Conservation (phyloP, 2,888 invertebrate species). For the Chymomyza caudatula region DNA sequence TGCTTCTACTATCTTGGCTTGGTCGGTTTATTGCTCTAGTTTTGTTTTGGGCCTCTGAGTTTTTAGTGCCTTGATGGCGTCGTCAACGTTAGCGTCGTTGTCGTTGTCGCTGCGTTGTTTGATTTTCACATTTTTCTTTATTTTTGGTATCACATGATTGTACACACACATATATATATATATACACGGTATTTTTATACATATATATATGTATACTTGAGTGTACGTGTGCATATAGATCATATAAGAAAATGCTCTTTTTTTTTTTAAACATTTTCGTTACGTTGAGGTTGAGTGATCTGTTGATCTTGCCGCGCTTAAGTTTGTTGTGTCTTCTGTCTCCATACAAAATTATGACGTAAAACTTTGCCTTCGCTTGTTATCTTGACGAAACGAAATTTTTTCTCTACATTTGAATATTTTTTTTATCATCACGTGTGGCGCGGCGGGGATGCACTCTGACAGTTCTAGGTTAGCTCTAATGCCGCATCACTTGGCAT, state of each 20-base stretch:
- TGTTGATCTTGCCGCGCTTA: constrained; percentile 49
- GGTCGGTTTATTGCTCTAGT: constrained; percentile 73
- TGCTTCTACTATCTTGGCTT: constrained; percentile 24
- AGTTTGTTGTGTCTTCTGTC: neutral
- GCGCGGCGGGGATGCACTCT: constrained; percentile 13
- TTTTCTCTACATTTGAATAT: constrained; percentile 1
- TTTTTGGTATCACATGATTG: constrained; percentile 69
- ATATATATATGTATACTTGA: neutral
- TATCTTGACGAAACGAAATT: constrained; percentile 34
- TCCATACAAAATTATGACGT: constrained; percentile 44
- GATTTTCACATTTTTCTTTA: constrained; percentile 73
- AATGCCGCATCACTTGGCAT: neutral
- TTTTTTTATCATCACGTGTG: constrained; percentile 53
- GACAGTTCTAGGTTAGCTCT: constrained; percentile 15
- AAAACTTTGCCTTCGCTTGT: constrained; percentile 58
- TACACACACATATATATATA: constrained; percentile 37
- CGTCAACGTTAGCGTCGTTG: neutral
- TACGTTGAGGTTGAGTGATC: constrained; percentile 44
- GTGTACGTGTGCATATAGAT: constrained; percentile 16
- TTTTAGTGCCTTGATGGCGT: constrained; percentile 48
- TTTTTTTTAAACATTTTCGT: constrained; percentile 55
- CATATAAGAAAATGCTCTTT: constrained; percentile 62
- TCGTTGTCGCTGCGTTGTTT: constrained; percentile 58
- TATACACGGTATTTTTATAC: neutral
- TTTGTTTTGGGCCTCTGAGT: constrained; percentile 60